Evolutionary conservation across 30 jellyfish, hydroid and myxozoan species (phyloP).

Genomic region (Phacellophora camtschatica): DNA sequence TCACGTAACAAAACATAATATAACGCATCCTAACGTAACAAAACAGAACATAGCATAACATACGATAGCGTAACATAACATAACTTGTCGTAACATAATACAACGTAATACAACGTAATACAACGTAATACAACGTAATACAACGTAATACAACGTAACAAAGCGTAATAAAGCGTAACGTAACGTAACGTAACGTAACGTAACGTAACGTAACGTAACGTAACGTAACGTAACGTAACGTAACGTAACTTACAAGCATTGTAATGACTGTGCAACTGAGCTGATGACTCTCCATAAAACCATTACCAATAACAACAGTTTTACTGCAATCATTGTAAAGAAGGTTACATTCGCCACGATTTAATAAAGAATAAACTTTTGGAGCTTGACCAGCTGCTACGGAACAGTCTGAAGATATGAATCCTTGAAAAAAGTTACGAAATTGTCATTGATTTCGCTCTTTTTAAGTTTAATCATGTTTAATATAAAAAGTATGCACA

Average conservation of each 20-base stretch:
- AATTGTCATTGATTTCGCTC: not conserved
- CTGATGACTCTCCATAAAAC: conserved; percentile 71
- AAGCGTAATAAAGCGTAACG: too few relatives aligned
- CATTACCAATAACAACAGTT: conserved; percentile 58
- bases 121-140: too few relatives aligned
- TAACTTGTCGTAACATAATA: not conserved
- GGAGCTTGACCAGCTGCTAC: conserved; percentile 67
- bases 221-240: too few relatives aligned
- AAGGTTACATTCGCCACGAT: conserved; percentile 45
- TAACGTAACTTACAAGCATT: conserved; percentile 29
- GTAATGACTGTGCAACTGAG: conserved; percentile 70
- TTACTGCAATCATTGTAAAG: conserved; percentile 54
- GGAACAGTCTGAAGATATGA: conserved; percentile 62
- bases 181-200: too few relatives aligned
- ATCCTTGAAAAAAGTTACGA: conserved; percentile 9
- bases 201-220: too few relatives aligned
- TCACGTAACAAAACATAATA: not conserved
- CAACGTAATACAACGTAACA: not conserved
- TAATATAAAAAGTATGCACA: too few relatives aligned
- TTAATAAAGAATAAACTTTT: conserved; percentile 25
- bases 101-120: not conserved
- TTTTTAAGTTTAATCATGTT: too few relatives aligned
- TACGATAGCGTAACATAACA: not conserved
- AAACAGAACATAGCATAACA: not conserved
- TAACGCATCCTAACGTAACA: not conserved